Conservation (phyloP, 2,113 vertebrate species). For the Sylvia atricapilla region DNA sequence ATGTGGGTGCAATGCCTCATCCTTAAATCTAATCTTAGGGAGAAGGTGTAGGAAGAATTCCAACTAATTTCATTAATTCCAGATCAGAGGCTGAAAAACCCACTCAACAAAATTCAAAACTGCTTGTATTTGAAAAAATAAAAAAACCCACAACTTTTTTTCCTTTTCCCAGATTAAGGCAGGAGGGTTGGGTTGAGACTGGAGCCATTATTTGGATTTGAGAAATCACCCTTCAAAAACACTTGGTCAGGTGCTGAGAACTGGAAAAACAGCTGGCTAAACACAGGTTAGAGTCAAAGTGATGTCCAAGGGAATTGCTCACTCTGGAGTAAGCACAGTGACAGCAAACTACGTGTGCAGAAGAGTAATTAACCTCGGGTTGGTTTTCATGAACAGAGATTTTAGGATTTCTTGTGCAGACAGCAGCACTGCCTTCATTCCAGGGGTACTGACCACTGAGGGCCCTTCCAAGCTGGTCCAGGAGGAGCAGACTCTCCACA, state of each 20-base stretch:
- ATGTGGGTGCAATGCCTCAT: neutral
- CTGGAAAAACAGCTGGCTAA: neutral
- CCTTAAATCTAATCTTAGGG: neutral
- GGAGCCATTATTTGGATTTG: neutral
- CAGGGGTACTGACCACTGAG: rapidly evolving
- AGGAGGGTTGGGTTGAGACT: neutral
- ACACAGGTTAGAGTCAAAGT: neutral
- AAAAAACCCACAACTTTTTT: too few species aligned
- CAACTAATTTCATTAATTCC: neutral
- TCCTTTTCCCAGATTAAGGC: neutral
- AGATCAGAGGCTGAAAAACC: neutral
- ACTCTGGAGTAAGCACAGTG: neutral
- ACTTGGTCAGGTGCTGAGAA: neutral
- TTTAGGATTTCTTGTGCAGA: neutral
- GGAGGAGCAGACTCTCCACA: neutral
- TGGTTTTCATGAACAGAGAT: neutral
- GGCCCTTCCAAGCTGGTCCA: neutral
- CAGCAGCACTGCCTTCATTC: neutral
- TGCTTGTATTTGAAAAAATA: neutral
- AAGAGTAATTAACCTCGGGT: neutral
- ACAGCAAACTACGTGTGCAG: neutral
- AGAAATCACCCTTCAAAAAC: neutral
- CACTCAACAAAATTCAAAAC: neutral
- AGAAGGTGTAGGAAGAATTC: neutral
- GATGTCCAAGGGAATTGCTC: neutral